phyloP scores from a whole-genome alignment of 2,888 invertebrate genomes.

The Pachydiplax longipennis region DNA sequence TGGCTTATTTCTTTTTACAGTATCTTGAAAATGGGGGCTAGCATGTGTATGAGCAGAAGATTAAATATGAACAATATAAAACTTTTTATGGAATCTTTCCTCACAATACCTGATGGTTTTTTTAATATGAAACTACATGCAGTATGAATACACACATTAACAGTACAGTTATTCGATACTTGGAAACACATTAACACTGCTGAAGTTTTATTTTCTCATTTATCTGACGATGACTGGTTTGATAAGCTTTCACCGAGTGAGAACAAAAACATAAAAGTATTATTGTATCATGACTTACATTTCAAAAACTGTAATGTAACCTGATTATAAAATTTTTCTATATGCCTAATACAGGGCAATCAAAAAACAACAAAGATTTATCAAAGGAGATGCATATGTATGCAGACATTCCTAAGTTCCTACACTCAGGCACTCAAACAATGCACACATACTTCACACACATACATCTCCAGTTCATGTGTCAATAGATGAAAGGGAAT shows the following conservation, averaged over 20 bases:
- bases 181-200: conserved; percentile 35
- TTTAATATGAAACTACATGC: conserved; percentile 29
- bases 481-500: conserved; percentile 19
- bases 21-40: conserved; percentile 26
- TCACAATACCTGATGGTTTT: conserved; percentile 23
- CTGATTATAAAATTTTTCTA: neutral
- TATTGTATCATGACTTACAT: conserved; percentile 5
- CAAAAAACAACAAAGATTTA: conserved; percentile 31
- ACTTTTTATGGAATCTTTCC: conserved; percentile 6
- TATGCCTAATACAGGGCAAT: conserved; percentile 27
- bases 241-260: conserved; percentile 27
- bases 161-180: conserved; percentile 25
- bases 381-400: conserved; percentile 8
- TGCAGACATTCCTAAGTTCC: neutral
- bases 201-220: conserved; percentile 23
- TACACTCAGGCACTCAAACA: neutral
- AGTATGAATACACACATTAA: conserved; percentile 43
- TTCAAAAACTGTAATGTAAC: conserved; percentile 28
- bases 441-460: too few relatives aligned
- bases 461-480: conserved; percentile 25
- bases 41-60: conserved; percentile 38
- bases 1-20: conserved; percentile 20
- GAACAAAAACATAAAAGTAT: conserved; percentile 20
- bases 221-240: neutral
- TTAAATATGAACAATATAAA: conserved; percentile 38